Percentiles rank a stretch among this genome's conserved stretches.
These are phyloP conservation scores for Ophion slaviceki DNA, from an alignment of 2,888 invertebrate species.

Conservation along the genomic window DNA sequence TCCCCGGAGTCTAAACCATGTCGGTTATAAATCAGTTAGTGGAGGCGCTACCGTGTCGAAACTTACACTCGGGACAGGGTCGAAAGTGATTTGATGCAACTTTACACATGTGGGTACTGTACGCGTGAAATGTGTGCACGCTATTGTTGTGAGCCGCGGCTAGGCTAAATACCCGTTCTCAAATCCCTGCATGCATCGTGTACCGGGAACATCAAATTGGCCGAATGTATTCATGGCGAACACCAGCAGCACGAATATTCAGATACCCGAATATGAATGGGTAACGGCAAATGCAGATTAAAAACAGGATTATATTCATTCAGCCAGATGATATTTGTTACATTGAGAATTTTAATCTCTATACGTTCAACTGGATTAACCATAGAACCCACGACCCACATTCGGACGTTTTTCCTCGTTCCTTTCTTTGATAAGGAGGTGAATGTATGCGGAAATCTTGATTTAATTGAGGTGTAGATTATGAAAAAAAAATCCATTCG, in stretches of 20 bases:
- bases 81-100: constrained; percentile 67
- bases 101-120: constrained; percentile 28
- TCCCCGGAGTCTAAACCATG: constrained; percentile 65
- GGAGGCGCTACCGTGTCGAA: constrained; percentile 62
- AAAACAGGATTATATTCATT: neutral
- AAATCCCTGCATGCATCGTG: constrained; percentile 30
- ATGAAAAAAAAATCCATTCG: neutral
- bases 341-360: too few relatives aligned
- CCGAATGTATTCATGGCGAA: constrained; percentile 35
- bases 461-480: neutral
- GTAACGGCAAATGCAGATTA: neutral
- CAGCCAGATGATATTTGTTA: neutral
- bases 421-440: neutral
- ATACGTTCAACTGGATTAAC: too few relatives aligned
- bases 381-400: too few relatives aligned
- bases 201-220: constrained; percentile 45
- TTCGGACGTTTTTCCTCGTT: neutral
- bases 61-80: constrained; percentile 59
- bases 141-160: constrained; percentile 1
- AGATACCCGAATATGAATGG: neutral
- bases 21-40: constrained; percentile 72
- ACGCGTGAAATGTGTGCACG: neutral
- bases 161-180: constrained; percentile 8
- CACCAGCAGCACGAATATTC: constrained; percentile 36
- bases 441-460: neutral